Conservation (phyloP, 2,113 vertebrate genomes). For the Mesembrinibis cayennensis region DNA sequence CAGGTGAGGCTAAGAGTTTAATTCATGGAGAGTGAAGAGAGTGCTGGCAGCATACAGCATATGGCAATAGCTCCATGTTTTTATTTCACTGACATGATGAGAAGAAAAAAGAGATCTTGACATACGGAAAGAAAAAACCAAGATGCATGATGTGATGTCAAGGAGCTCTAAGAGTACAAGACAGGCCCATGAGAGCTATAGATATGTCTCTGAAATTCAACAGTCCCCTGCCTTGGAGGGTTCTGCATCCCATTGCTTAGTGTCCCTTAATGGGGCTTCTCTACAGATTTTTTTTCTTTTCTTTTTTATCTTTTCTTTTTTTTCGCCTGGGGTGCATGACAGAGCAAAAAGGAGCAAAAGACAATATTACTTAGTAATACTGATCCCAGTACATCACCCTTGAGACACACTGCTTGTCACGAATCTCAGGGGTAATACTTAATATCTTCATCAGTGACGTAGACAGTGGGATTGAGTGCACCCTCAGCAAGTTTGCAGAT, state of each 20-base stretch:
- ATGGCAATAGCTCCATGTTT: background rate
- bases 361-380: background rate
- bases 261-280: background rate
- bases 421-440: background rate
- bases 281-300: background rate
- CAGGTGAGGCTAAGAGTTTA: background rate
- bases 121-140: fast-evolving
- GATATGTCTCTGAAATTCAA: background rate
- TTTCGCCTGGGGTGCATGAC: no score
- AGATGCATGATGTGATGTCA: background rate
- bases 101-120: background rate
- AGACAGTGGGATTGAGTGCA: no score
- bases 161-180: background rate
- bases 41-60: background rate
- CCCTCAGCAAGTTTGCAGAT: no score
- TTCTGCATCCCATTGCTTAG: background rate
- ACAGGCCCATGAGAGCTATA: background rate
- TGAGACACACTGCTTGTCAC: no score
- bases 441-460: background rate
- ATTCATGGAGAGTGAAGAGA: background rate
- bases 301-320: no score
- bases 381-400: no score
- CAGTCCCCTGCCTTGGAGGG: background rate
- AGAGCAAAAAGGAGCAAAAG: background rate
- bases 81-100: background rate